Base-by-base conservation (phyloP, 2,888 invertebrate species). In the Xestia rhomboidea region DNA sequence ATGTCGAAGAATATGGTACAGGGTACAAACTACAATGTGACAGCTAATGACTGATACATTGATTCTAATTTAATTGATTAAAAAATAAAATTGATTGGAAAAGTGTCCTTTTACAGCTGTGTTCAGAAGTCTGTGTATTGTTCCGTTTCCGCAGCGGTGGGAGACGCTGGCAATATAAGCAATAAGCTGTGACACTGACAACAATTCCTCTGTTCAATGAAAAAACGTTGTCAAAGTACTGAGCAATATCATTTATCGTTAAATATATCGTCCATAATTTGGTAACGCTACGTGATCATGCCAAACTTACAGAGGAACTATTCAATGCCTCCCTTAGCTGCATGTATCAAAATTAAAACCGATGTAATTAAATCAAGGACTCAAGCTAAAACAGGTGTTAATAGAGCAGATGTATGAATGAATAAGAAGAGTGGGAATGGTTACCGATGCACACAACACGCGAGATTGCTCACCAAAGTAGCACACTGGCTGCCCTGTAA, bases 401-500 rank as follows among this genome's bases (percentile, higher is more conserved):
- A 95, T 93, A 93, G 91, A 96, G 96, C 96, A 91, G 82, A 92
- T 89, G 94, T 94, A 95, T 94, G 94, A 94, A 96, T 96, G 95
- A 95, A 95, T 97, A 97, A 97, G 96, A 97, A 98, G 97, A 98
- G 98, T 98, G 98, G 97, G 97, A 93, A 98, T 98, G 98, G 98
- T 97, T 98, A 98, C 98, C 98, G 98, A 98, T 98, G 98, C 98
- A 98, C 98, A 98, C 98, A 98, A 98, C 98, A 98, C 98, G 98
- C 98, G 98, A 98, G 98, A 98, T 98, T 98, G 98, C 98, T 98
- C 98, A 98, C 98, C 98, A 98, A 98, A 98, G 98, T 98, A 97
- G 98, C 98, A 98, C 98, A 98, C 98, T 98, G 98, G 97, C 98
- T 98, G 98, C 98, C 98, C 98, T 98, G 98, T 97, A 96, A 96